Base-by-base conservation (phyloP, 2,797 vertebrate genomes). In the Cheirogaleus major region DNA sequence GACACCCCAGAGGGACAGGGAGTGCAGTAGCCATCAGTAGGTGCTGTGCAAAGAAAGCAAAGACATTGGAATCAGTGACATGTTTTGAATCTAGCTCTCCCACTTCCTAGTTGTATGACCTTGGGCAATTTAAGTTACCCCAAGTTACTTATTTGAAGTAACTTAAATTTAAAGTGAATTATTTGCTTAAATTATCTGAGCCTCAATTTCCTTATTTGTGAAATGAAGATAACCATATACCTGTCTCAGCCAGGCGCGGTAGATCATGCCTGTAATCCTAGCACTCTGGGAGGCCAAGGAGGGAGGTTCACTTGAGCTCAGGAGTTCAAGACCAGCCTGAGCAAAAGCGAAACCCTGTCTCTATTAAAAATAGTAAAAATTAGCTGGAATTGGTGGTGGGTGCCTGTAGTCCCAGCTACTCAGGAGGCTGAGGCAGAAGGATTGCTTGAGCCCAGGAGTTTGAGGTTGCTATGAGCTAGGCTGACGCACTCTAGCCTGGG, bases 141-240 rank as follows among this genome's bases (percentile, higher is more conserved):
- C 55, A 57, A 23, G 55, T 75, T 75, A 48, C 41, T 73, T 45
- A 73, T 27, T 25, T 45, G 1, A 55, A 12, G 22, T 78, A 78
- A 78, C 76, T 79, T 79, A 25, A 79, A 76, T n/a, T 73, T 73
- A 73, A 73, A 50, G 13, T 81, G 79, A 69, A 78, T 84, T 78
- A 52, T 65, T 65, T 65, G 63, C 17, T 88, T 63, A 79, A 78
- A 38, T 91, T 38, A 72, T 79, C 43, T 65, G 78, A 93, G 57
- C 63, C 20, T 93, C 65, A n/a, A 30, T 69, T 69, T 87, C 48
- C 48, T 93, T 89, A 52, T 92, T 93, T 95, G 55, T 96, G 52
- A 96, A 82, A 27, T 70, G 32, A 35, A 80, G 45, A 67, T 45
- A 55, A 63, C 5, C 75, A 55, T 17, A 78, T 18, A 75, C 13